These are phyloP conservation scores for Tenthredo mesomela DNA, from an alignment of 2,888 invertebrate species.

Conservation along the genomic window DNA sequence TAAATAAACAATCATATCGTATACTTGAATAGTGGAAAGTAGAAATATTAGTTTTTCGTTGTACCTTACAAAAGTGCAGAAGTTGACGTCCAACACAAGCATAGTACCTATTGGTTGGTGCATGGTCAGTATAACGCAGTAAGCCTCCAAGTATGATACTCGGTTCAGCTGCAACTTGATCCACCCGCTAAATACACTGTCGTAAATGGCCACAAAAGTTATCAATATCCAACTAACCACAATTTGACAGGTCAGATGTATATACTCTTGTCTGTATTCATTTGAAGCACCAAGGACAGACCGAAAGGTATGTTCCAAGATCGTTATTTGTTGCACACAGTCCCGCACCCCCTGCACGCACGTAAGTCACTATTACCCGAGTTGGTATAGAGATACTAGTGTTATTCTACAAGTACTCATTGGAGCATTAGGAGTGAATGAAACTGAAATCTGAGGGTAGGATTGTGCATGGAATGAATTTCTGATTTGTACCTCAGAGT, in stretches of 20 bases:
- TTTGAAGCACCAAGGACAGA: background rate
- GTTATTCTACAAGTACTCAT: no score
- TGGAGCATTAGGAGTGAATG: no score
- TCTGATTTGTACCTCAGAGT: no score
- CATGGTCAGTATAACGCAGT: background rate
- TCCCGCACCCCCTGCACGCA: background rate
- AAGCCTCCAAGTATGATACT: background rate
- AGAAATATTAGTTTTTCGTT: background rate
- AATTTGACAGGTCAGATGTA: background rate
- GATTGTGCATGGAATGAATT: no score
- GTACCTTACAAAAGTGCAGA: background rate
- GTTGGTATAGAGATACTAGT: no score
- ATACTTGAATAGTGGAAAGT: no score
- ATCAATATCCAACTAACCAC: background rate
- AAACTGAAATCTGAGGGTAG: no score
- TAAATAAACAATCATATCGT: no score
- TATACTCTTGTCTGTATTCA: background rate
- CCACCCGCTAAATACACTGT: background rate
- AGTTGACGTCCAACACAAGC: background rate
- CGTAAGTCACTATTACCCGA: no score
- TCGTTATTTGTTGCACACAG: background rate
- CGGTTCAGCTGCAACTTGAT: conserved; percentile 32
- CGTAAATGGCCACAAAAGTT: background rate
- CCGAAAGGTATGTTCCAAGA: background rate
- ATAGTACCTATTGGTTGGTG: background rate